Percentiles rank a stretch among this genome's conserved stretches.
phyloP scores from a whole-genome alignment of 1,140 invertebrate species.

The Aphelinus certus region DNA sequence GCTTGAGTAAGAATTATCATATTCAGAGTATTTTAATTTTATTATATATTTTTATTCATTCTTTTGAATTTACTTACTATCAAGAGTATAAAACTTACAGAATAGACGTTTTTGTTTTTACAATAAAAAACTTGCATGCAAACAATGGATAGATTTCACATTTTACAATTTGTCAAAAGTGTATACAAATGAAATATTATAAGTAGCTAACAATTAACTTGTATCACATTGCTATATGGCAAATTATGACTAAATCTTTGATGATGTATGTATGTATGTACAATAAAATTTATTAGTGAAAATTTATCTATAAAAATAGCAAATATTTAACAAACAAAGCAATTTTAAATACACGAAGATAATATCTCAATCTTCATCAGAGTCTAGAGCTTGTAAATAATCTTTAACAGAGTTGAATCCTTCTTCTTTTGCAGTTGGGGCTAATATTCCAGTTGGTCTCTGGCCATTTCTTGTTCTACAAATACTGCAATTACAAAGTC shows the following conservation, averaged over 20 bases:
- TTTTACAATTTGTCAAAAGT: background rate
- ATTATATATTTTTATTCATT: too few species aligned
- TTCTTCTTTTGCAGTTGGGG: conserved; percentile 51
- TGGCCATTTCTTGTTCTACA: conserved; percentile 62
- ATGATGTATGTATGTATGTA: background rate
- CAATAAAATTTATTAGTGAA: background rate
- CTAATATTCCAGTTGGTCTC: conserved; percentile 62
- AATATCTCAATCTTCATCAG: too few species aligned
- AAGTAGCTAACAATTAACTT: background rate
- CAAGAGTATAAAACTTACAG: too few species aligned
- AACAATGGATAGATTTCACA: background rate
- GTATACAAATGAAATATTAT: background rate
- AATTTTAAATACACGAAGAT: too few species aligned
- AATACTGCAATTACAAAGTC: conserved; percentile 65
- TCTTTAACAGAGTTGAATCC: conserved; percentile 56
- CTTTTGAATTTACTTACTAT: too few species aligned
- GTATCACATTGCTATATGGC: conserved; percentile 4
- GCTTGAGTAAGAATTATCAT: too few species aligned
- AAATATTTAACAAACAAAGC: too few species aligned
- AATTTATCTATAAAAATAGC: too few species aligned
- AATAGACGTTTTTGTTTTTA: too few species aligned
- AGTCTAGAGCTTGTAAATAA: conserved; percentile 44
- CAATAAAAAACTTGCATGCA: too few species aligned
- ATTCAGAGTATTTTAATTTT: too few species aligned
- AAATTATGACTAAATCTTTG: background rate